These are phyloP conservation scores for Hirudinaria manillensis DNA, from an alignment of 2,888 invertebrate genomes.

Conservation along the genomic window DNA sequence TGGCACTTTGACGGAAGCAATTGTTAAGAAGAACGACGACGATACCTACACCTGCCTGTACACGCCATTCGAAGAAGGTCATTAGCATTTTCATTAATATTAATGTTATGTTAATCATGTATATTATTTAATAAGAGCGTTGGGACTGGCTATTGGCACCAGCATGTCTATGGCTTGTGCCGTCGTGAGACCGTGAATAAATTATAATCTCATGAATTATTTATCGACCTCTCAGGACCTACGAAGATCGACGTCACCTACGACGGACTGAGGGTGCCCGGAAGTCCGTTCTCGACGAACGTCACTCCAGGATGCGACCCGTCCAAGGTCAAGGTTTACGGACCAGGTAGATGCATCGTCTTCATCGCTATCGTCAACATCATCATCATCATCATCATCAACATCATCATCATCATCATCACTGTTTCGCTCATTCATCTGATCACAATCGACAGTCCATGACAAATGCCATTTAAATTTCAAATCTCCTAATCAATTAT, in stretches of 20 bases:
- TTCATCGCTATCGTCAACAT: neutral
- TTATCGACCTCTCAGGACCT: constrained; percentile 56
- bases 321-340: constrained; percentile 71
- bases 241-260: constrained; percentile 75
- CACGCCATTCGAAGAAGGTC: constrained; percentile 74
- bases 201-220: neutral
- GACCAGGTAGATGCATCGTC: constrained; percentile 57
- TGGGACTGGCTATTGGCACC: neutral
- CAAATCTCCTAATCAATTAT: neutral
- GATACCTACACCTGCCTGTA: constrained; percentile 70
- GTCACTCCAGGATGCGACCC: constrained; percentile 74
- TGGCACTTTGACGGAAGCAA: constrained; percentile 68
- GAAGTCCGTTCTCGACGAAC: constrained; percentile 73
- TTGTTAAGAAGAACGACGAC: constrained; percentile 66
- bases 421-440: too few species aligned
- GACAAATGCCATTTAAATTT: neutral
- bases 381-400: too few species aligned
- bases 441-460: too few species aligned
- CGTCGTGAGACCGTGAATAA: neutral
- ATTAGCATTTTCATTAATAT: constrained; percentile 15
- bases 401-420: too few species aligned
- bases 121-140: neutral
- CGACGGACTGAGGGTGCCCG: constrained; percentile 74
- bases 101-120: neutral
- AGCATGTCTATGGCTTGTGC: neutral